These are phyloP conservation scores for Cydia amplana DNA, from an alignment of 1,140 invertebrate genomes.

Conservation along the genomic window DNA sequence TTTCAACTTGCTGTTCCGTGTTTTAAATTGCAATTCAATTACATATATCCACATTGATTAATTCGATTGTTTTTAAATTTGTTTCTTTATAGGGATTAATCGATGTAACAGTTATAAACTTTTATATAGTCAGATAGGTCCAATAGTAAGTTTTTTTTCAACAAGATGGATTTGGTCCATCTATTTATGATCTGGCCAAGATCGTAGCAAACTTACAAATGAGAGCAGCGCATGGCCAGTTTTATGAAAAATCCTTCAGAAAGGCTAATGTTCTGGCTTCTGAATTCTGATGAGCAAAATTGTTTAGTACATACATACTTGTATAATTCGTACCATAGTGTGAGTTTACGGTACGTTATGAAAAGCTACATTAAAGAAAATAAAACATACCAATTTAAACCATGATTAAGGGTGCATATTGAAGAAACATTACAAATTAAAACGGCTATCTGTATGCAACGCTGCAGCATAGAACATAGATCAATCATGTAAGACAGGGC, in stretches of 20 bases:
- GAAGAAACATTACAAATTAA: conserved; percentile 24
- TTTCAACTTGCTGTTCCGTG: background rate
- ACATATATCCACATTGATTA: background rate
- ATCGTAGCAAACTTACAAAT: too few relatives aligned
- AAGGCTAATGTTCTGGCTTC: too few relatives aligned
- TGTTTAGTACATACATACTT: too few relatives aligned
- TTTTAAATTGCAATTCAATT: conserved; percentile 1
- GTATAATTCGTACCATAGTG: too few relatives aligned
- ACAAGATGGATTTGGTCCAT: too few relatives aligned
- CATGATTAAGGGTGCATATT: background rate
- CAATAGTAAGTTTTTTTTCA: too few relatives aligned
- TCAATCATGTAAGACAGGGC: conserved; percentile 26
- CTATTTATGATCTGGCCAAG: too few relatives aligned
- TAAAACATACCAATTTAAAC: background rate
- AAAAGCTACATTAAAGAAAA: background rate
- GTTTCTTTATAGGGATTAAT: background rate
- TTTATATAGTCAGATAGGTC: too few relatives aligned
- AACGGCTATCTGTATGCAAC: conserved; percentile 16
- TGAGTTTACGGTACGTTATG: too few relatives aligned
- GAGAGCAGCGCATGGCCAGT: too few relatives aligned
- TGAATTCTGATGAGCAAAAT: too few relatives aligned
- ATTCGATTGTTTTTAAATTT: background rate
- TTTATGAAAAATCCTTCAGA: too few relatives aligned
- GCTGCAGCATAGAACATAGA: conserved; percentile 17
- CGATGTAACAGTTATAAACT: background rate